Evolutionary conservation across 2,113 vertebrate genomes (phyloP).

Genomic region (Salvator merianae): DNA sequence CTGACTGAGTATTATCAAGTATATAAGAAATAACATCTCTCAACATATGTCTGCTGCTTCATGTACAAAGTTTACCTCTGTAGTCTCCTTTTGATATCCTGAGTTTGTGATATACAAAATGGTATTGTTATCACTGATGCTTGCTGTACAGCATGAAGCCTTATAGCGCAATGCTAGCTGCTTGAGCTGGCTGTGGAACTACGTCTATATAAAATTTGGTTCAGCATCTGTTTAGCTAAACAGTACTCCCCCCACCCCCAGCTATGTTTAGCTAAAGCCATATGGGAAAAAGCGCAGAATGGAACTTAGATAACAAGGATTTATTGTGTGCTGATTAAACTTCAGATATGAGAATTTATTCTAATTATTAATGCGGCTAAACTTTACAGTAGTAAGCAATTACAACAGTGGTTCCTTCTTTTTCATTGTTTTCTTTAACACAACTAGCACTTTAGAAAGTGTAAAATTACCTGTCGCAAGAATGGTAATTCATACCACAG

Average conservation of each 20-base stretch:
- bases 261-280: slow-evolving; percentile 28
- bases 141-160: not conserved
- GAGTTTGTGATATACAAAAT: not conserved
- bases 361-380: slow-evolving; percentile 26
- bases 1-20: not conserved
- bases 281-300: slow-evolving; percentile 2
- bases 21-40: not conserved
- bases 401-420: not conserved
- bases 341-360: slow-evolving; percentile 29
- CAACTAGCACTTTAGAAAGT: not conserved
- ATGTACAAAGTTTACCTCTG: not conserved
- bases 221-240: slow-evolving; percentile 10
- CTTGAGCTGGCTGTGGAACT: not conserved
- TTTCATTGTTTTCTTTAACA: not conserved
- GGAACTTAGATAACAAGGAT: slow-evolving; percentile 19
- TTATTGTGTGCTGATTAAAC: slow-evolving; percentile 22
- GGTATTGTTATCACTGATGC: not conserved
- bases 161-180: not conserved
- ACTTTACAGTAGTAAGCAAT: not conserved
- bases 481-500: not conserved
- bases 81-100: slow-evolving; percentile 1
- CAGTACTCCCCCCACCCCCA: not conserved
- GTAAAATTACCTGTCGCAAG: not conserved
- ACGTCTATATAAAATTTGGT: not conserved
- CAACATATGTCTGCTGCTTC: not conserved